These are phyloP conservation scores for Gobio gobio DNA, from an alignment of 2,113 vertebrate species.

Conservation along the genomic window DNA sequence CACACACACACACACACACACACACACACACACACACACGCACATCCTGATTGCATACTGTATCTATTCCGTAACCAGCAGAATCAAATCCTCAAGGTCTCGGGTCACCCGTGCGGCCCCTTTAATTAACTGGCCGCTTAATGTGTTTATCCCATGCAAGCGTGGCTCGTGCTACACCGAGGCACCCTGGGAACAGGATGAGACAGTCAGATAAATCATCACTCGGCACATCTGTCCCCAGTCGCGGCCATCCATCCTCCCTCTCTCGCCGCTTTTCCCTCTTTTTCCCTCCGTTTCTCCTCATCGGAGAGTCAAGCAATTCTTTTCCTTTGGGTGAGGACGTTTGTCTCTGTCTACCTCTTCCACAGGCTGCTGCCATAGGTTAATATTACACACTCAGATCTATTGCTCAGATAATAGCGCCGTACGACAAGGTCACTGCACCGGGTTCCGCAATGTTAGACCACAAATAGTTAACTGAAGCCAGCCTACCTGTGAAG, in stretches of 20 bases:
- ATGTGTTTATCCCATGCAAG: slow-evolving; percentile 77
- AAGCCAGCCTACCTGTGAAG: slow-evolving; percentile 62
- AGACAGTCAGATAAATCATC: slow-evolving; percentile 79
- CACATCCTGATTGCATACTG: slow-evolving; percentile 28
- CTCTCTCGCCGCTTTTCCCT: slow-evolving; percentile 12
- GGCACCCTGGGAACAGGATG: slow-evolving; percentile 65
- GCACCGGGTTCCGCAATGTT: slow-evolving; percentile 34
- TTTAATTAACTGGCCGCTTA: slow-evolving; percentile 79
- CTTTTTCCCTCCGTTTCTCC: slow-evolving; percentile 28
- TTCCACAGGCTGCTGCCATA: slow-evolving; percentile 39
- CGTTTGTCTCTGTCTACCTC: slow-evolving; percentile 47
- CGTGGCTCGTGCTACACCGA: slow-evolving; percentile 61
- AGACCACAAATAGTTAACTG: slow-evolving; percentile 66
- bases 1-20: slow-evolving; percentile 21
- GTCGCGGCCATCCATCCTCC: slow-evolving; percentile 27
- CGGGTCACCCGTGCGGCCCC: slow-evolving; percentile 63
- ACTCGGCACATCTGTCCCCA: slow-evolving; percentile 70
- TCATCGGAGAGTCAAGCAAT: slow-evolving; percentile 34
- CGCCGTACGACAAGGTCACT: slow-evolving; percentile 38
- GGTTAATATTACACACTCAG: slow-evolving; percentile 49
- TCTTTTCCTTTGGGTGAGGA: slow-evolving; percentile 29
- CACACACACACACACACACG: slow-evolving; percentile 17
- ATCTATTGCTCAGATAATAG: slow-evolving; percentile 50
- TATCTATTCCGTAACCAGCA: slow-evolving; percentile 54
- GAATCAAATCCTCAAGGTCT: slow-evolving; percentile 66